Evolutionary conservation across 2,797 vertebrate genomes (phyloP).

Genomic region (Danio kyathit): DNA sequence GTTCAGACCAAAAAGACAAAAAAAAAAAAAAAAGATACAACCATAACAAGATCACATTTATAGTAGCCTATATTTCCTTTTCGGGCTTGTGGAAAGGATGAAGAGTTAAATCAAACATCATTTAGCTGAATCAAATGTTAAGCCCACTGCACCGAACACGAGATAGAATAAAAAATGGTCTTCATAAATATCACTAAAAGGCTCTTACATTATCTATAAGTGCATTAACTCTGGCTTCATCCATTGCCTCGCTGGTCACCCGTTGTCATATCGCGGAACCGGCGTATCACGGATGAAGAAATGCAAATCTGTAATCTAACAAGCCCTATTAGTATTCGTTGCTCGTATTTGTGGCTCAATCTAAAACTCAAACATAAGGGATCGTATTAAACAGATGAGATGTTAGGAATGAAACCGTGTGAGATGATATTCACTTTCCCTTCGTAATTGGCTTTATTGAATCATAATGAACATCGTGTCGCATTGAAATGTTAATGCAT

Average conservation of each 20-base stretch:
- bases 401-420: conserved; percentile 47
- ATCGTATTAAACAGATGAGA: conserved; percentile 61
- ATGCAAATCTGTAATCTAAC: conserved; percentile 35
- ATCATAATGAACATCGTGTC: conserved; percentile 35
- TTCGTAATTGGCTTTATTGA: conserved; percentile 18
- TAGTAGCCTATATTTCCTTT: not conserved
- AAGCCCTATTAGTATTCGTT: conserved; percentile 48
- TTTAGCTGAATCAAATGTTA: conserved; percentile 49
- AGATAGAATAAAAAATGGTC: conserved; percentile 57
- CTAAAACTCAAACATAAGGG: conserved; percentile 48
- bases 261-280: conserved; percentile 37
- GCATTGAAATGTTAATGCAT: conserved; percentile 11
- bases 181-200: conserved; percentile 63
- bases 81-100: not conserved
- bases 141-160: conserved; percentile 52
- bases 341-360: conserved; percentile 34
- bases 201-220: conserved; percentile 63
- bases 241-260: conserved; percentile 51
- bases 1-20: too few relatives aligned
- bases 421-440: conserved; percentile 50
- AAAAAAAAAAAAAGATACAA: too few relatives aligned
- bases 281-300: conserved; percentile 22
- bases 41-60: not conserved
- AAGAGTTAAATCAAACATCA: conserved; percentile 39
- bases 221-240: conserved; percentile 58